phyloP scores from a whole-genome alignment of 2,797 vertebrate species.

The Propithecus perrieri region DNA sequence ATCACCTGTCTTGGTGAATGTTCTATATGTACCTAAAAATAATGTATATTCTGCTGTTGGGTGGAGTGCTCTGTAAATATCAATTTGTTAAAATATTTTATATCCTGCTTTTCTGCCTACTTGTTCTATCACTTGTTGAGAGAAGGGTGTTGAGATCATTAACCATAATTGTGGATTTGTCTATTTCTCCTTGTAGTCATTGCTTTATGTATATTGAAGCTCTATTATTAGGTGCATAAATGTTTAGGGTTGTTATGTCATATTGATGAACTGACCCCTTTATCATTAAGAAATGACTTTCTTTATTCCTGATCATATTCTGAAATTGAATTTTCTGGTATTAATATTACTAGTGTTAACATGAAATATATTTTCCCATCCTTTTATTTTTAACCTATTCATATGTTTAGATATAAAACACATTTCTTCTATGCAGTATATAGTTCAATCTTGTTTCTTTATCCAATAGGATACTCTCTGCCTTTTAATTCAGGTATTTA shows the following conservation, averaged over 20 bases:
- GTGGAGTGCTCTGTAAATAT: neutral
- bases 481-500: conserved; percentile 6
- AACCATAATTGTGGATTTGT: conserved; percentile 16
- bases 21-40: neutral
- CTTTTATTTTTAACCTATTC: conserved; percentile 21
- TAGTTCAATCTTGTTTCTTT: neutral
- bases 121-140: neutral
- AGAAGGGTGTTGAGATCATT: neutral
- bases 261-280: neutral
- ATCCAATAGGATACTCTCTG: neutral
- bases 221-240: neutral
- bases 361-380: neutral
- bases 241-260: neutral
- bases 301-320: neutral
- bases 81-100: conserved; percentile 39
- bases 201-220: neutral
- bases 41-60: conserved; percentile 19
- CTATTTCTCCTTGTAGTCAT: neutral
- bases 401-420: neutral
- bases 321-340: neutral
- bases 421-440: neutral
- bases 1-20: conserved; percentile 3
- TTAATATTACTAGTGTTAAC: neutral
- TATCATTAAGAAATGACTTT: conserved; percentile 33
- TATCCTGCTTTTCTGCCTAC: conserved; percentile 12